phyloP scores from a whole-genome alignment of 2,888 invertebrate genomes.

The Meteorus colon region DNA sequence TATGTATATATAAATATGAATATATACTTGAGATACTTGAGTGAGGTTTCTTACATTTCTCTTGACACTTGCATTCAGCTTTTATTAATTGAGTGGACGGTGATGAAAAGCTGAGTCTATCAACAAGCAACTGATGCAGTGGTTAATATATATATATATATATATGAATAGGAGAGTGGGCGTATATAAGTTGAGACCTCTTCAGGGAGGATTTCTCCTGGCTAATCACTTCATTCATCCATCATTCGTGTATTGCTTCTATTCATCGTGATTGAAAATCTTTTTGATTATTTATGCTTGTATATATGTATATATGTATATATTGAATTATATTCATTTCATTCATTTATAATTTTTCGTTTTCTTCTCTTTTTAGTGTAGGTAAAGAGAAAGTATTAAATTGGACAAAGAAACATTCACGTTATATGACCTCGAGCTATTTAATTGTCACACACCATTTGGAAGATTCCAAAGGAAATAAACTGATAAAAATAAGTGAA shows the following conservation, averaged over 20 bases:
- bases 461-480: background rate
- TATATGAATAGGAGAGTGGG: constrained; percentile 13
- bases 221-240: constrained; percentile 41
- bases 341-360: background rate
- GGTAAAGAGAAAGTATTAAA: constrained; percentile 21
- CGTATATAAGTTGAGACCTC: constrained; percentile 29
- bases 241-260: constrained; percentile 26
- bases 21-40: background rate
- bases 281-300: constrained; percentile 12
- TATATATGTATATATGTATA: background rate
- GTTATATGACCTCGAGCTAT: background rate
- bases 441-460: constrained; percentile 21
- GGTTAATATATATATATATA: background rate
- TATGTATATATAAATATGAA: background rate
- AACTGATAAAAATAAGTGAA: background rate
- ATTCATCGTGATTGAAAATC: constrained; percentile 31
- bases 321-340: background rate
- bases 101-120: constrained; percentile 18
- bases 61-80: constrained; percentile 36
- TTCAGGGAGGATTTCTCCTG: constrained; percentile 41
- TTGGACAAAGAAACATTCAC: constrained; percentile 2
- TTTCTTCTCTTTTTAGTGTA: background rate
- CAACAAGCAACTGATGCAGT: constrained; percentile 11
- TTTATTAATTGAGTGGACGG: constrained; percentile 34
- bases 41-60: background rate